Evolutionary conservation across 2,797 vertebrate genomes (phyloP).

Genomic region (Xenopus petersii): DNA sequence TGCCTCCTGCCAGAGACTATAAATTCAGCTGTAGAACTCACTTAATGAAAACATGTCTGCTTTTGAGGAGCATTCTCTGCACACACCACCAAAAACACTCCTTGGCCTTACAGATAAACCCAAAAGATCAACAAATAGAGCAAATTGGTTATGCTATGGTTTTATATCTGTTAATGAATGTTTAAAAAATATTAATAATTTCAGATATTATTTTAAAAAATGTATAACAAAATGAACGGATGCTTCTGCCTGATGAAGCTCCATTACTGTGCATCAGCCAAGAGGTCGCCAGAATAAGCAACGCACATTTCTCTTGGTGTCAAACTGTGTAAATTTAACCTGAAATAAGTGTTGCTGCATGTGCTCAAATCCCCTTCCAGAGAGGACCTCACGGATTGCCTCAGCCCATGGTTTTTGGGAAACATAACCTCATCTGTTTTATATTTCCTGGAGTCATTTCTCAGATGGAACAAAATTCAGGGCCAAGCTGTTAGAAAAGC

Average conservation of each 20-base stretch:
- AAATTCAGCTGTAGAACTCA: slow-evolving; percentile 4
- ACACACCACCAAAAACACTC: not conserved
- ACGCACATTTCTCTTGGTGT: slow-evolving; percentile 59
- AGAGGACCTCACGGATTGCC: slow-evolving; percentile 54
- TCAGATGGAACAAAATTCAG: slow-evolving; percentile 55
- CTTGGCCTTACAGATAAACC: not conserved
- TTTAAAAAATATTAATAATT: no score
- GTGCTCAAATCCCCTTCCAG: slow-evolving; percentile 42
- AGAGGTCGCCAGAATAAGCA: slow-evolving; percentile 57
- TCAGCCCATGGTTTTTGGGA: slow-evolving; percentile 46
- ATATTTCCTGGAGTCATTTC: slow-evolving; percentile 60
- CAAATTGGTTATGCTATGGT: no score
- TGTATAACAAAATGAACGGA: no score
- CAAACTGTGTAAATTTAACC: slow-evolving; percentile 53
- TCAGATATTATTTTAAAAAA: no score
- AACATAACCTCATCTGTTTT: slow-evolving; percentile 67
- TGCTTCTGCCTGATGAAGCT: no score
- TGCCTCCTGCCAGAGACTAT: not conserved
- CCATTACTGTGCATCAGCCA: no score
- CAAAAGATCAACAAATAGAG: not conserved
- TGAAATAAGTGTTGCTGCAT: slow-evolving; percentile 47
- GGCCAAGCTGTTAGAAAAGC: slow-evolving; percentile 52
- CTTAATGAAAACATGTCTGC: slow-evolving; percentile 6
- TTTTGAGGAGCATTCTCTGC: not conserved
- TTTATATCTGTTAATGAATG: no score